phyloP scores from a whole-genome alignment of 2,113 vertebrate species.

The Zosterops borbonicus region DNA sequence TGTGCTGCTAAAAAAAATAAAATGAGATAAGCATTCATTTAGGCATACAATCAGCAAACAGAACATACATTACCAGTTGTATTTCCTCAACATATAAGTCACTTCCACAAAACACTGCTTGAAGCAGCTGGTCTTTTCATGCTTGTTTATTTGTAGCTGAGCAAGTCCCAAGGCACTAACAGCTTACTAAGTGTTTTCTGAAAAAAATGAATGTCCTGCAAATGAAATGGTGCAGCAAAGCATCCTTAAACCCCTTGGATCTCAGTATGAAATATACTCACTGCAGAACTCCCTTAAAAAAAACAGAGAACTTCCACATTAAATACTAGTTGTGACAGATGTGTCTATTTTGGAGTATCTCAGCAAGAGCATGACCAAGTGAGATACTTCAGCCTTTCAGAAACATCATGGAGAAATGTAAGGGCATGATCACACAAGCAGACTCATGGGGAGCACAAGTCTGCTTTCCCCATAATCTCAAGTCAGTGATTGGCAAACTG shows the following conservation, averaged over 20 bases:
- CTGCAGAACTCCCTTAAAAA: not conserved
- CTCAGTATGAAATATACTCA: not conserved
- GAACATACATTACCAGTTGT: not conserved
- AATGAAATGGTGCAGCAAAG: not conserved
- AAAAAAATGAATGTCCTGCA: not conserved
- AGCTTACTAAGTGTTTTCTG: not conserved
- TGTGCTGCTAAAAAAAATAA: constrained; percentile 74
- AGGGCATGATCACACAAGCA: not conserved
- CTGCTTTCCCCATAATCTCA: not conserved
- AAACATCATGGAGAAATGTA: not conserved
- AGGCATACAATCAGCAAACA: not conserved
- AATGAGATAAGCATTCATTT: not conserved
- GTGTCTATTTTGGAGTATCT: not conserved
- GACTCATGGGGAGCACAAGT: not conserved
- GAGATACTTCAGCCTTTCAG: not conserved
- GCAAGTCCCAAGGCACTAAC: not conserved
- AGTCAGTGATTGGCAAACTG: not conserved
- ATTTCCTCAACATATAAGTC: not conserved
- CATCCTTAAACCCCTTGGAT: not conserved
- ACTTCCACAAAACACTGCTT: not conserved
- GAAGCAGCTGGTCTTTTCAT: not conserved
- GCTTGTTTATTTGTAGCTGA: not conserved
- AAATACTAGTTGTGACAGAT: not conserved
- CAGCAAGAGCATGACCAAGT: not conserved
- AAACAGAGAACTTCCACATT: not conserved